A percentile compares a stretch with the other conserved stretches of the same genome.
phyloP scores from a whole-genome alignment of 2,888 invertebrate genomes.

The Anodontia alba region DNA sequence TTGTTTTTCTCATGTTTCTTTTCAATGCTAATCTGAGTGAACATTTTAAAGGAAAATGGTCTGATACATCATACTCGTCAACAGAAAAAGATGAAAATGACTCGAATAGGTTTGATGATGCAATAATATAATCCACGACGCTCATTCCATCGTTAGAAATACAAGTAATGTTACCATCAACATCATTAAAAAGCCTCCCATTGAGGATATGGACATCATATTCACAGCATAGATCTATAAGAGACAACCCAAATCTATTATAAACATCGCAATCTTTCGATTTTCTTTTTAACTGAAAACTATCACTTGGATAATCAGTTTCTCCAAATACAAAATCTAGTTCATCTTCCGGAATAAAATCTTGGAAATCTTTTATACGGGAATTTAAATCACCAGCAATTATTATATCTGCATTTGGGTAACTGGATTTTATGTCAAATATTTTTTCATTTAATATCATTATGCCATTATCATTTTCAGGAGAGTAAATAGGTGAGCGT shows the following conservation, averaged over 20 bases:
- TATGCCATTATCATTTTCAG: constrained; percentile 33
- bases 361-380: constrained; percentile 25
- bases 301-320: constrained; percentile 21
- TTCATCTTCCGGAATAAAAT: constrained; percentile 32
- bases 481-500: too few relatives aligned
- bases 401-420: constrained; percentile 16
- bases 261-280: constrained; percentile 15
- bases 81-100: constrained; percentile 21
- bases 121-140: constrained; percentile 21
- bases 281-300: constrained; percentile 15
- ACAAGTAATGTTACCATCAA: constrained; percentile 31
- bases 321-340: constrained; percentile 24
- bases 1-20: too few relatives aligned
- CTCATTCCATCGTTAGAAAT: constrained; percentile 31
- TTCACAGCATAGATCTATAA: neutral
- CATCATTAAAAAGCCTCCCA: constrained; percentile 26
- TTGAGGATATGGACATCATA: constrained; percentile 33
- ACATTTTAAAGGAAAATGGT: constrained; percentile 30
- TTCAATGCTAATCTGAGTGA: too few relatives aligned
- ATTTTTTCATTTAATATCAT: constrained; percentile 24
- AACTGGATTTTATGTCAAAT: constrained; percentile 15
- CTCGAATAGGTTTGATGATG: neutral
- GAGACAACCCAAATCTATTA: constrained; percentile 39
- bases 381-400: constrained; percentile 44
- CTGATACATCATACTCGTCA: constrained; percentile 16